Evolutionary conservation across 2,113 vertebrate species (phyloP), one percentile per base, ranked within the genome.

Genomic region (Craseonycteris thonglongyai): DNA sequence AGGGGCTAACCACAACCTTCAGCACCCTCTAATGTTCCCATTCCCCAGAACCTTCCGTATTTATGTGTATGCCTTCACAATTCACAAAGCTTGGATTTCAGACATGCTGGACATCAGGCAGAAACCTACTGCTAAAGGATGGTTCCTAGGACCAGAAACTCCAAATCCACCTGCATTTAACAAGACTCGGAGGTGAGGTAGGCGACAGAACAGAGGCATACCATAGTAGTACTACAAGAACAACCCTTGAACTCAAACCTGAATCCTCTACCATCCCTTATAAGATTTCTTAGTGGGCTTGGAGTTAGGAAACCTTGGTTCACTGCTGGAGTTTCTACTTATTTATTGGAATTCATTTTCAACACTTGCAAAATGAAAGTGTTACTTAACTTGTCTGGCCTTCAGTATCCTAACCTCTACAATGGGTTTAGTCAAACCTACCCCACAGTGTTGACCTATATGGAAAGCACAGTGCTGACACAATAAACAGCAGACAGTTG

Each of bases 391-490:
- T 83, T 49, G 30, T 74, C 59, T 79, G 63, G 84, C 51, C 30
- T 93, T 91, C 38, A 71, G n/a, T n/a, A 69, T 72, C 26, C 56
- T 93, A 68, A 88, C 38, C 14, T 80, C 93, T 79, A 76, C 80
- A 93, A 83, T 75, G 45, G 33, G n/a, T 80, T 88, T 93, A 42
- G 26, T 56, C 81, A 95, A 91, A 95, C 26, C 63, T 33, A 59
- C 15, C 28, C n/a, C 21, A 80, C n/a, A 63, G 24, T 28, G 28
- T 22, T 81, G 45, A 51, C 80, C 49, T 84, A 21, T 63, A 75
- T 54, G 8, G 76, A 95, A 91, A 95, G 35, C 35, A 75, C 30
- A 74, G 5, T 26, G 5, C 13, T 72, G 40, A 84, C 35, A 78
- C 54, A 84, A 35, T 83, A 89, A 82, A 68, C 24, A 88, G 47